phyloP scores from a whole-genome alignment of 2,888 invertebrate genomes.

The Endotricha flammealis region DNA sequence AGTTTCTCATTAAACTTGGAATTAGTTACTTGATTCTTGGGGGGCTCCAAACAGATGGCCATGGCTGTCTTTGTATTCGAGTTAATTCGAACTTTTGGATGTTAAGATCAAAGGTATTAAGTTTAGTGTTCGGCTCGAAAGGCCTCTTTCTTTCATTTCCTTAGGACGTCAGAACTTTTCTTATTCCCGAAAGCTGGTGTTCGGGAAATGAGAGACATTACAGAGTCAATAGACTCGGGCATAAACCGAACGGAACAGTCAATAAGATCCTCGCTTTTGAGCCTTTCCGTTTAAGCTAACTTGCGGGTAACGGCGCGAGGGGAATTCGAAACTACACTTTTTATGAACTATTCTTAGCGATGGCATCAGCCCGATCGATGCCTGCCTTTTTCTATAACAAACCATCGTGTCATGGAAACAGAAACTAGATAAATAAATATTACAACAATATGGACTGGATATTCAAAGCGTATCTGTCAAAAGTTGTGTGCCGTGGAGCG shows the following conservation, averaged over 20 bases:
- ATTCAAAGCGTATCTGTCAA: constrained; percentile 48
- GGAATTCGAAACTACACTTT: constrained; percentile 41
- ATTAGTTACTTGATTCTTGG: constrained; percentile 52
- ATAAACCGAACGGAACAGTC: constrained; percentile 59
- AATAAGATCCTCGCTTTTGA: constrained; percentile 60
- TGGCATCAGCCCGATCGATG: constrained; percentile 43
- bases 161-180: constrained; percentile 63
- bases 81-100: constrained; percentile 65
- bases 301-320: constrained; percentile 47
- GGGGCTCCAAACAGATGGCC: constrained; percentile 57
- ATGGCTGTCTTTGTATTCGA: constrained; percentile 60
- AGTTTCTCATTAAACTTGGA: constrained; percentile 67
- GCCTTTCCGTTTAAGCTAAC: constrained; percentile 55
- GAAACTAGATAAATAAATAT: constrained; percentile 16
- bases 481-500: constrained; percentile 31
- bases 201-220: constrained; percentile 74
- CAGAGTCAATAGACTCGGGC: constrained; percentile 67
- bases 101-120: constrained; percentile 69
- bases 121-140: constrained; percentile 56
- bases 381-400: constrained; percentile 27
- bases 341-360: constrained; percentile 36
- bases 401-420: constrained; percentile 20
- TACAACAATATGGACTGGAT: constrained; percentile 25
- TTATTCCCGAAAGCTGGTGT: constrained; percentile 65
- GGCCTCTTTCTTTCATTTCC: constrained; percentile 65